These are phyloP conservation scores for Enteromius mattozi DNA, from an alignment of 2,797 vertebrate species.

Conservation along the genomic window DNA sequence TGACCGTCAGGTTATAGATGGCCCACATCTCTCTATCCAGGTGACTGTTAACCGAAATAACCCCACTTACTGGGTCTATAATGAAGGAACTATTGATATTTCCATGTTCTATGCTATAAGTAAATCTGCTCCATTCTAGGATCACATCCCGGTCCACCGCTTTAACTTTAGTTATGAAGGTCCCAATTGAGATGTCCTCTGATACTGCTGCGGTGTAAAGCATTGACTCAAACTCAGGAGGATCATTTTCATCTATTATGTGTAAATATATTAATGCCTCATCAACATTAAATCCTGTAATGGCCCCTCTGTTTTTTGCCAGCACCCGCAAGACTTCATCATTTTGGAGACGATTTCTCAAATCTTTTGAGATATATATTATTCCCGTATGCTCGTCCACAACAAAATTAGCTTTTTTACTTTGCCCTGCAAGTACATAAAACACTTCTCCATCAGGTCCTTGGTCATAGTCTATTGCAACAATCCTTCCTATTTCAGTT, in stretches of 20 bases:
- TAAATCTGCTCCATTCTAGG: constrained; percentile 73
- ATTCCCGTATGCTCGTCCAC: constrained; percentile 73
- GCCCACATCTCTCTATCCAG: constrained; percentile 80
- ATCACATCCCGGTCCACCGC: constrained; percentile 76
- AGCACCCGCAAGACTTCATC: constrained; percentile 70
- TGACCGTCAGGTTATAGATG: constrained; percentile 77
- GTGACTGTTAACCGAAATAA: constrained; percentile 70
- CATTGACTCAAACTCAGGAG: constrained; percentile 70
- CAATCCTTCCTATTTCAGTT: constrained; percentile 73
- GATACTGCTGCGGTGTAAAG: constrained; percentile 65
- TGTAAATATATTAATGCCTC: constrained; percentile 74
- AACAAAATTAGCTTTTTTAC: constrained; percentile 73
- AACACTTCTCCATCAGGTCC: constrained; percentile 77
- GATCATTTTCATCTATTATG: constrained; percentile 76
- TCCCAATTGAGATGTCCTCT: constrained; percentile 72
- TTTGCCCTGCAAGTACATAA: constrained; percentile 75
- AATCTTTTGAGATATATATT: constrained; percentile 71
- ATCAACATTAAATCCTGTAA: constrained; percentile 74
- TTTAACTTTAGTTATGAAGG: constrained; percentile 69
- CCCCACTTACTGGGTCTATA: constrained; percentile 73
- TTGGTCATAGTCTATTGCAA: constrained; percentile 75
- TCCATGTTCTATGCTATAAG: constrained; percentile 73
- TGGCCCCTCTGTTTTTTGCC: constrained; percentile 78
- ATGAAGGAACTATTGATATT: constrained; percentile 75
- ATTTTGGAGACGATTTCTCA: constrained; percentile 73